phyloP scores from a whole-genome alignment of 1,140 invertebrate genomes.

The Spodoptera litura region DNA sequence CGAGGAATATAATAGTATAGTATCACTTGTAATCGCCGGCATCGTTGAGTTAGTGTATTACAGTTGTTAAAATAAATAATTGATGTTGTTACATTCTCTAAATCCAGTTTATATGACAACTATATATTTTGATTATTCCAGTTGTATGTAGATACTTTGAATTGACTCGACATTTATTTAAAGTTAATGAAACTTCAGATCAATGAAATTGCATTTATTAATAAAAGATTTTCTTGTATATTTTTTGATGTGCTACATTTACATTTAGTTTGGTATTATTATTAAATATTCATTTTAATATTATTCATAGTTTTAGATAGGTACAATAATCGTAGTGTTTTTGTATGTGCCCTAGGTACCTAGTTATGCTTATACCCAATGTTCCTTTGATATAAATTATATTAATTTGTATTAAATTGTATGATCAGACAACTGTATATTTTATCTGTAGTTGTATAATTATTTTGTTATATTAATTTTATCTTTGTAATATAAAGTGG shows the following conservation, averaged over 20 bases:
- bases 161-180: constrained; percentile 26
- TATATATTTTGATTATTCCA: background rate
- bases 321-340: constrained; percentile 49
- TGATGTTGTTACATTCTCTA: constrained; percentile 17
- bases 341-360: constrained; percentile 44
- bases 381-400: constrained; percentile 57
- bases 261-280: constrained; percentile 59
- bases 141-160: background rate
- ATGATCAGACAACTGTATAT: constrained; percentile 38
- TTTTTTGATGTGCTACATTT: constrained; percentile 68
- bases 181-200: constrained; percentile 14
- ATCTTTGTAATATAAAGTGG: constrained; percentile 37
- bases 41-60: background rate
- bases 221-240: constrained; percentile 56
- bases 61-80: constrained; percentile 7
- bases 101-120: background rate
- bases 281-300: constrained; percentile 61
- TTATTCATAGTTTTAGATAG: constrained; percentile 45
- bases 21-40: too few species aligned
- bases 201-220: constrained; percentile 42
- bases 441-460: constrained; percentile 17
- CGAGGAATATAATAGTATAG: too few species aligned
- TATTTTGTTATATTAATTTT: constrained; percentile 43
- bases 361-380: constrained; percentile 39
- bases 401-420: constrained; percentile 46